A percentile compares a stretch with the other conserved stretches of the same genome.
Evolutionary conservation across 2,888 invertebrate genomes (phyloP).

Genomic region (Drosophila pegasa): DNA sequence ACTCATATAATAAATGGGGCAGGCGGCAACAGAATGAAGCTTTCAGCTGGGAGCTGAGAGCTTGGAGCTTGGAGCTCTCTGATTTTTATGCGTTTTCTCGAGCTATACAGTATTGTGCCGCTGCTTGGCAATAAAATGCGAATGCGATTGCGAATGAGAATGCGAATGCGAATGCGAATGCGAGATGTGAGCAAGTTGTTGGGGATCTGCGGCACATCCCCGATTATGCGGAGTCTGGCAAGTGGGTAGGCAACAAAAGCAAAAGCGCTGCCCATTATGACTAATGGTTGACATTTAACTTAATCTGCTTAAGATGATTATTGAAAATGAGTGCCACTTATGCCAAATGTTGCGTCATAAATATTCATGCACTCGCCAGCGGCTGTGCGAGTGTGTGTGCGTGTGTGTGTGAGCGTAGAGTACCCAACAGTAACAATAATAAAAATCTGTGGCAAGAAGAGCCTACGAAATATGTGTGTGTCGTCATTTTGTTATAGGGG

Average conservation of each 20-base stretch:
- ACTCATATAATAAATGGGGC: slow-evolving; percentile 75
- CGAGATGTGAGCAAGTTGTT: slow-evolving; percentile 70
- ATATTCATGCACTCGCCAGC: slow-evolving; percentile 73
- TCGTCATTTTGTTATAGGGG: slow-evolving; percentile 12
- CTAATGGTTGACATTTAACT: slow-evolving; percentile 80
- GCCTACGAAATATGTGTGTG: slow-evolving; percentile 41
- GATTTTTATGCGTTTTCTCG: slow-evolving; percentile 74
- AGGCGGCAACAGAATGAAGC: slow-evolving; percentile 39
- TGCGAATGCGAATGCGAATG: slow-evolving; percentile 62
- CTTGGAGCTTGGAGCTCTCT: slow-evolving; percentile 33
- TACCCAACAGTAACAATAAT: slow-evolving; percentile 40
- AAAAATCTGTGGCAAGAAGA: slow-evolving; percentile 49
- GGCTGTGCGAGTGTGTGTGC: background rate
- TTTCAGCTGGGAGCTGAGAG: slow-evolving; percentile 8
- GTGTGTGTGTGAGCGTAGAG: background rate
- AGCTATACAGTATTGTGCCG: slow-evolving; percentile 49
- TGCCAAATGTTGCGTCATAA: slow-evolving; percentile 81
- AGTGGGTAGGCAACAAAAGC: slow-evolving; percentile 65
- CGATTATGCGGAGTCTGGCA: slow-evolving; percentile 29
- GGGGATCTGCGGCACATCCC: slow-evolving; percentile 31
- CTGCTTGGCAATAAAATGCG: slow-evolving; percentile 73
- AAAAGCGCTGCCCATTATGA: slow-evolving; percentile 77
- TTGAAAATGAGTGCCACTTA: slow-evolving; percentile 80
- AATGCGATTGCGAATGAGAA: slow-evolving; percentile 65
- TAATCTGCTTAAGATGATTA: slow-evolving; percentile 80